Base-by-base conservation (phyloP, 1,140 invertebrate genomes). In the Diplogasteroides magnus region DNA sequence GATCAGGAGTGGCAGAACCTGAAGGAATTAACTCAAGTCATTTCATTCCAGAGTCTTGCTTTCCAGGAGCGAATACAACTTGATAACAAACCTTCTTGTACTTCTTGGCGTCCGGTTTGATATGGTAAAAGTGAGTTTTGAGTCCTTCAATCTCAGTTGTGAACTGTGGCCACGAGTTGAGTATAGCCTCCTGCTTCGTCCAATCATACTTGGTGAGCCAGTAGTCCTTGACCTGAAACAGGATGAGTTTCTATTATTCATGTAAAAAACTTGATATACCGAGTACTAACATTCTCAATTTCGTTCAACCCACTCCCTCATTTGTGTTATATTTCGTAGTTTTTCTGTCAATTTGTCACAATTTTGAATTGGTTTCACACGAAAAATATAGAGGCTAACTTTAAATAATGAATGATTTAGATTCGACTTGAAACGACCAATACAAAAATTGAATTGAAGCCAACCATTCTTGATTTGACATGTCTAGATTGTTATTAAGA, bases 121-220 rank as follows among this genome's bases (percentile, higher is more conserved):
- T 71, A 31, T 68, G 78, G 3, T 81, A 29, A 61, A 77, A 80
- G 64, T 80, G 78, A 27, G 80, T 67, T 64, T 80, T 86, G 1
- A 93, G 84, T 2, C 90, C 90, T 84, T 83, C 90, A 76, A 87
- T 86, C 56, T 83, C 77, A 23, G 86, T 87, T 58, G 80, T 89
- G 82, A 87, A 92, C 73, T 91, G 90, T 0, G 89, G 86, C 72
- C 88, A 89, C 67, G 84, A 80, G 77, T 92, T 93, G 2, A 93
- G 78, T 31, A 83, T 85, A 19, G 83, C 80, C 77, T 90, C 88
- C 57, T 90, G 86, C 74, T 88, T 72, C 83, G 85, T 77, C 88
- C 91, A 93, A 74, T 91, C 84, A 81, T 91, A 93, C 26, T 88
- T 84, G n/a, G 87, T 76, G 2, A 83, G 78, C 91, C 90, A 90